A percentile compares a stretch with the other conserved stretches of the same genome.
These are phyloP conservation scores for Herminia tarsipennalis DNA, from an alignment of 2,888 invertebrate species.

Conservation along the genomic window DNA sequence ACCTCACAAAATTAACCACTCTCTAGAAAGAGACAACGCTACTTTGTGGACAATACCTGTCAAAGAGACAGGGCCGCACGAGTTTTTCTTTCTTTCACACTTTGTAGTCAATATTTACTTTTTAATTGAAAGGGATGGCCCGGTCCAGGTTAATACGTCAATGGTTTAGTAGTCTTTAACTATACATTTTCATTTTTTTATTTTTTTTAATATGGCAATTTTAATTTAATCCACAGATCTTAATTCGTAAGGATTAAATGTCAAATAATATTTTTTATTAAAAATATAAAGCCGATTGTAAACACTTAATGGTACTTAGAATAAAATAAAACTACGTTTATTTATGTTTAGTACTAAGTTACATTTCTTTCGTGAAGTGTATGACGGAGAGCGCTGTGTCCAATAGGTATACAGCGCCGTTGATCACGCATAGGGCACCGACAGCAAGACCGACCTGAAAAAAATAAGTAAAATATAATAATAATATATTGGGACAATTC, in stretches of 20 bases:
- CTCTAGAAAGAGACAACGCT: too few relatives aligned
- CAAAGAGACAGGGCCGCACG: too few relatives aligned
- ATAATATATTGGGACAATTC: too few relatives aligned
- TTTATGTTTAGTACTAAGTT: conserved; percentile 46
- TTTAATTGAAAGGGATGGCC: too few relatives aligned
- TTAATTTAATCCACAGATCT: not conserved
- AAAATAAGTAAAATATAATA: too few relatives aligned
- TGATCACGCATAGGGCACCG: conserved; percentile 92
- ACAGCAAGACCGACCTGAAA: conserved; percentile 91
- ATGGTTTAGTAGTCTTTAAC: too few relatives aligned
- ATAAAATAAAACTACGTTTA: conserved; percentile 39
- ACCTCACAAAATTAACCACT: too few relatives aligned
- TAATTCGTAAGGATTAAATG: not conserved
- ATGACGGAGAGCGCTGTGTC: conserved; percentile 92
- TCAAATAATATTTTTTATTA: not conserved
- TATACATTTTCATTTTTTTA: too few relatives aligned
- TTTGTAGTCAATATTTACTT: too few relatives aligned
- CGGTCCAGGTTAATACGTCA: too few relatives aligned
- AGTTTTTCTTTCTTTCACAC: too few relatives aligned
- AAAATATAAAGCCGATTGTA: conserved; percentile 6
- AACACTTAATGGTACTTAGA: conserved; percentile 38
- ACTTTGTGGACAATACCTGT: too few relatives aligned
- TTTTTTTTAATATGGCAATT: not conserved
- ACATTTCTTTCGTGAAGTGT: conserved; percentile 89
- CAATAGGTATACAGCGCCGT: conserved; percentile 92